A percentile compares a stretch with the other conserved stretches of the same genome.
phyloP scores from a whole-genome alignment of 1,140 invertebrate genomes.

The Anastrepha obliqua region DNA sequence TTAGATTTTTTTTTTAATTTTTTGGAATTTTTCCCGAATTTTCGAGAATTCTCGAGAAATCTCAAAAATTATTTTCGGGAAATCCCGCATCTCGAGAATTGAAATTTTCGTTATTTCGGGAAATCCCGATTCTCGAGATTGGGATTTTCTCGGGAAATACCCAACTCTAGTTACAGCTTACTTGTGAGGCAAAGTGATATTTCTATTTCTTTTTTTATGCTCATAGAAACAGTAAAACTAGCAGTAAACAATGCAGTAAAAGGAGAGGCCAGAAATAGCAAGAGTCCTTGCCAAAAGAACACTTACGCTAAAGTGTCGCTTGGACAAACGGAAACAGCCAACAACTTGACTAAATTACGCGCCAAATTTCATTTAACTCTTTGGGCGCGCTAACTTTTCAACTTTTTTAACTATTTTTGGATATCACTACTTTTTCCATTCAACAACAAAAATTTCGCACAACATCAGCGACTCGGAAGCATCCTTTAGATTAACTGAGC shows the following conservation, averaged over 20 bases:
- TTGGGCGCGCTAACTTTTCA: constrained; percentile 4
- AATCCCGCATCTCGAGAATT: too few relatives aligned
- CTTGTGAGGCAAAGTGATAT: not conserved
- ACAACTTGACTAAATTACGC: constrained; percentile 53
- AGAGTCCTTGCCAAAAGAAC: constrained; percentile 47
- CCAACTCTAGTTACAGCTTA: not conserved
- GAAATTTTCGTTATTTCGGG: too few relatives aligned
- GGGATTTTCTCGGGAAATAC: too few relatives aligned
- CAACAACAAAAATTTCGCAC: not conserved
- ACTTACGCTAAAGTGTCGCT: constrained; percentile 42
- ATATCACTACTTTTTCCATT: not conserved
- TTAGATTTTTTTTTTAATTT: too few relatives aligned
- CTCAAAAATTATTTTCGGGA: too few relatives aligned
- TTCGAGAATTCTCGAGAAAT: too few relatives aligned
- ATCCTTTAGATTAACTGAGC: not conserved
- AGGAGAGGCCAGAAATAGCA: not conserved
- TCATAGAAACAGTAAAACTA: not conserved
- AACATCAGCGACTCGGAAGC: not conserved
- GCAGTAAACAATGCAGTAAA: constrained; percentile 26
- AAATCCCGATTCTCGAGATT: too few relatives aligned
- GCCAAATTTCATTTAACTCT: constrained; percentile 47
- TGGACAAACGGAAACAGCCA: constrained; percentile 46
- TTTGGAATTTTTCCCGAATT: too few relatives aligned
- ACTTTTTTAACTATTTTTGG: not conserved
- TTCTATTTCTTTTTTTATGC: constrained; percentile 3